Evolutionary conservation across 2,113 vertebrate species (phyloP), one percentile per base, ranked within the genome.

Genomic region (Corythornis cristatus): DNA sequence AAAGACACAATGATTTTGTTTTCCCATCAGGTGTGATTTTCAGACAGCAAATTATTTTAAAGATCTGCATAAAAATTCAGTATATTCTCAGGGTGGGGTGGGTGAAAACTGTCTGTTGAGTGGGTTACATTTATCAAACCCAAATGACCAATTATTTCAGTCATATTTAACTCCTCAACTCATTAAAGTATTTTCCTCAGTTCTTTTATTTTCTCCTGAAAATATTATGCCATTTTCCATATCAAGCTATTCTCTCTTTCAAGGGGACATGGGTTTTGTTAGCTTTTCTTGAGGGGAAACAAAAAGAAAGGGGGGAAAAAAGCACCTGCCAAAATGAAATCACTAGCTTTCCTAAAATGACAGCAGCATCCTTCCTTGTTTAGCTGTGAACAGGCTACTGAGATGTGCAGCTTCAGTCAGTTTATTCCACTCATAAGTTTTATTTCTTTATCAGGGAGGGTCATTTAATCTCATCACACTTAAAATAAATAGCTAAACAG

Each of bases 401-500:
- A 73, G 89, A 91, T 25, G 25, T 17, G 19, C 64, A 67, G 22
- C 42, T 46, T 42, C 71, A 25, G 70, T 19, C 51, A 3, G 60
- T 60, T 89, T 76, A 56, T 80, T 86, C 43, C 37, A 86, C 56
- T 88, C 29, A 1, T 31, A 50, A 83, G 54, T 86, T 94, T 88
- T 64, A 56, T 81, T 93, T 95, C 68, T 93, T 94, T 90, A 51
- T 29, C 77, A 68, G 29, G 13, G 22, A 94, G 48, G 42, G 31
- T 9, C 66, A 86, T 88, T 91, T 82, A 57, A 81, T 73, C 86
- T 82, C 62, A 81, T 73, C 86, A 75, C 21, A 46, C 65, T 70
- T 60, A 68, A 93, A 93, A 94, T 74, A 94, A 67, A 90, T 22
- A 67, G 43, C 85, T 74, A 83, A 87, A 77, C 12, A 94, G 64